These are phyloP conservation scores for Caenorhabditis tropicalis DNA, from an alignment of 1,140 invertebrate species.

Conservation along the genomic window DNA sequence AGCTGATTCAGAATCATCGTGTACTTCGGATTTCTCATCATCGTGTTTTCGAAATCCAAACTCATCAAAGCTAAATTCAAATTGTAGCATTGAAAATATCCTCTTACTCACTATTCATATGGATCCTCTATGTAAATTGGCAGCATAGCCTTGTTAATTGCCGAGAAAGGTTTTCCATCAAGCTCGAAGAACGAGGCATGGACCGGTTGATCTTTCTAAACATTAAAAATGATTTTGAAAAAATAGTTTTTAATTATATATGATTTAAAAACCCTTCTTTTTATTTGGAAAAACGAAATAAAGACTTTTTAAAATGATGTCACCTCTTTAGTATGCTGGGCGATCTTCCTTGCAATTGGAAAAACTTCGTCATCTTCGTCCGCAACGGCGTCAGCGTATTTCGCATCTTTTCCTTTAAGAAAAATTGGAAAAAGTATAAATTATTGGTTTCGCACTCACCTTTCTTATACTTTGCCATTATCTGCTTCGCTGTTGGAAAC, in stretches of 20 bases:
- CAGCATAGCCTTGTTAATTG: slow-evolving; percentile 58
- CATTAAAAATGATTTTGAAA: no score
- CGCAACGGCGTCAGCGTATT: slow-evolving; percentile 55
- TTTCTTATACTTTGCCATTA: slow-evolving; percentile 57
- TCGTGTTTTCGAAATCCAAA: slow-evolving; percentile 94
- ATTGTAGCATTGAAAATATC: background rate
- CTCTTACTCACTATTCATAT: slow-evolving; percentile 58
- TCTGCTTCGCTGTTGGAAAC: background rate
- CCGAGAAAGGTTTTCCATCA: slow-evolving; percentile 66
- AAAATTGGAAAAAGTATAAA: background rate
- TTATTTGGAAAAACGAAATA: background rate
- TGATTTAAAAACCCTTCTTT: no score
- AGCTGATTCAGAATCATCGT: slow-evolving; percentile 9
- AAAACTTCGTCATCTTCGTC: slow-evolving; percentile 44
- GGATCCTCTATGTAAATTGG: slow-evolving; percentile 66
- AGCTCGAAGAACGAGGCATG: slow-evolving; percentile 54
- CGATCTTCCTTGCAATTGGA: slow-evolving; percentile 40
- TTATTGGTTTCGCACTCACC: slow-evolving; percentile 33
- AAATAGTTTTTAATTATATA: background rate
- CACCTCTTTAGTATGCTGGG: slow-evolving; percentile 53
- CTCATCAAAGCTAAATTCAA: slow-evolving; percentile 83
- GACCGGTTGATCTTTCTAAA: slow-evolving; percentile 53
- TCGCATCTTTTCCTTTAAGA: slow-evolving; percentile 52
- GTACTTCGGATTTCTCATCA: slow-evolving; percentile 42
- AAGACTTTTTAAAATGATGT: background rate